A percentile compares a stretch with the other conserved stretches of the same genome.
Evolutionary conservation across 2,888 invertebrate genomes (phyloP).

Genomic region (Cerceris ruficornis): DNA sequence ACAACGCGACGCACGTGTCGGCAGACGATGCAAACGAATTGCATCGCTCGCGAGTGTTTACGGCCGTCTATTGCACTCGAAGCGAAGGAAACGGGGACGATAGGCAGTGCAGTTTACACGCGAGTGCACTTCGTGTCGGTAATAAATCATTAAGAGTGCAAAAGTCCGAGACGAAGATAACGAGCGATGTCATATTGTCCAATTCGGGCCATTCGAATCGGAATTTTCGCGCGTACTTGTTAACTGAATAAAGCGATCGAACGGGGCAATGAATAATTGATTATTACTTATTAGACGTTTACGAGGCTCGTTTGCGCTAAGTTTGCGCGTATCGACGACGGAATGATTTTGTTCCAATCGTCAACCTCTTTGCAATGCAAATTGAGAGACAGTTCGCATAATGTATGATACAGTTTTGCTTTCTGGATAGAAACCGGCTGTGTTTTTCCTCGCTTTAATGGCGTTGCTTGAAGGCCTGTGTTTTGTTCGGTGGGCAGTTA

Average conservation of each 20-base stretch:
- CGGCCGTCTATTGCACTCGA: neutral
- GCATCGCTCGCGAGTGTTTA: slow-evolving; percentile 13
- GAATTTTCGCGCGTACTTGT: slow-evolving; percentile 22
- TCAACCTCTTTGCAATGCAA: neutral
- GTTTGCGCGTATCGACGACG: no score
- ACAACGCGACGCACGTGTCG: neutral
- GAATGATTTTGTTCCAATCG: no score
- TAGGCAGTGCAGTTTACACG: neutral
- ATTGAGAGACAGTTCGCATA: neutral
- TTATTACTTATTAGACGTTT: neutral
- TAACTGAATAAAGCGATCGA: neutral
- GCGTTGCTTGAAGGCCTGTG: no score
- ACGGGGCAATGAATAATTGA: neutral
- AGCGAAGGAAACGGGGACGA: slow-evolving; percentile 22
- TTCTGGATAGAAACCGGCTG: no score
- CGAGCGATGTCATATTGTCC: slow-evolving; percentile 1
- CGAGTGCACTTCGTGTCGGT: slow-evolving; percentile 3
- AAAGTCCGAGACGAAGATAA: neutral
- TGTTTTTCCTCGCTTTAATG: no score
- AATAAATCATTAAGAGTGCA: slow-evolving; percentile 23
- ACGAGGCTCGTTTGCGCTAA: neutral
- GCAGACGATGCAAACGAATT: slow-evolving; percentile 24
- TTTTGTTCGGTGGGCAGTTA: no score
- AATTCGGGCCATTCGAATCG: slow-evolving; percentile 23
- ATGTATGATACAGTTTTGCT: no score